These are phyloP conservation scores for Atethmia centrago DNA, from an alignment of 2,888 invertebrate species.

Conservation along the genomic window DNA sequence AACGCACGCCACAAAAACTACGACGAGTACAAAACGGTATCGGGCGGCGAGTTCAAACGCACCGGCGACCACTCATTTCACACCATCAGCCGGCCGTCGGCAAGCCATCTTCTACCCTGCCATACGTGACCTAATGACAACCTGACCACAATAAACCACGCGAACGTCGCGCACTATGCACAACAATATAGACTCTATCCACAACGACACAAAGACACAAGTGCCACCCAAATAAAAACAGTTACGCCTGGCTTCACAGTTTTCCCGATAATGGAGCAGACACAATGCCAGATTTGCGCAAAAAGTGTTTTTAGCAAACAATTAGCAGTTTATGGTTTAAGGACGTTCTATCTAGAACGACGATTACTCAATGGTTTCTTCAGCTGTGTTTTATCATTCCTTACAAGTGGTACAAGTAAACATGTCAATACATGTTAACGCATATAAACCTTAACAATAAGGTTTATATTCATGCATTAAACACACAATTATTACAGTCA, in stretches of 20 bases:
- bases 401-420: neutral
- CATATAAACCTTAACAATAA: too few species aligned
- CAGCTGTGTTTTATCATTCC: conserved; percentile 23
- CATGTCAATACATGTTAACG: neutral
- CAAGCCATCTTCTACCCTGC: conserved; percentile 74
- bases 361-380: conserved; percentile 31
- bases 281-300: conserved; percentile 76
- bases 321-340: conserved; percentile 73
- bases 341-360: conserved; percentile 35
- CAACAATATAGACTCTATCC: conserved; percentile 67
- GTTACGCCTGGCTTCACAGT: conserved; percentile 57
- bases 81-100: conserved; percentile 81
- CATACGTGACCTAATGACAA: conserved; percentile 87
- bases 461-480: too few species aligned
- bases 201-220: conserved; percentile 47
- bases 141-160: conserved; percentile 68
- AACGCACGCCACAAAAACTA: conserved; percentile 86
- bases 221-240: conserved; percentile 12
- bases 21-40: conserved; percentile 86
- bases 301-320: conserved; percentile 79
- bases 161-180: conserved; percentile 57
- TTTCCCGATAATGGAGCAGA: conserved; percentile 70
- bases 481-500: neutral
- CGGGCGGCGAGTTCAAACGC: conserved; percentile 85
- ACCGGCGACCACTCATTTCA: conserved; percentile 85